Base-by-base conservation (phyloP, 2,113 vertebrate species). In the Collichthys lucidus region DNA sequence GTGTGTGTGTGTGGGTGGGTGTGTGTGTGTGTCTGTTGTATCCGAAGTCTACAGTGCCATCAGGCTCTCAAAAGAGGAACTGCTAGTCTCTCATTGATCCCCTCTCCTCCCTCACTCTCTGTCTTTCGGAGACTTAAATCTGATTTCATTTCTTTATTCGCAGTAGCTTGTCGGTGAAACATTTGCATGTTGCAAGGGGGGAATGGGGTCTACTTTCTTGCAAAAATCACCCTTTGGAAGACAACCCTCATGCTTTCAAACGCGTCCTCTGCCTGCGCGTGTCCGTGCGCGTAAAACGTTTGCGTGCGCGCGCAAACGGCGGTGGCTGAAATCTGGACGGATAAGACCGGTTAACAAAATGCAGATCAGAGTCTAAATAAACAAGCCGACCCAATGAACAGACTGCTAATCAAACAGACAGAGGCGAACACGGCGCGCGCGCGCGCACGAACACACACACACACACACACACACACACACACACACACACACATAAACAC, bases 1-100 rank as follows among this genome's bases (percentile, higher is more conserved):
- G 49, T 59, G 72, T 66, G 44, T 77, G 69, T 65, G 59, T 71
- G 49, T 60, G 73, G 62, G 62, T 64, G 49, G 55, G 72, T 66
- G 44, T 77, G 69, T 65, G 59, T 71, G 49, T 60, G 69, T 57
- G 79, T 68, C 62, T 52, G 79, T 64, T 69, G 49, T 79, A 92
- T 84, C 60, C 79, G 93, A 92, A 82, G 90, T 74, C 89, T 86
- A 94, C 92, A 96, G 94, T 90, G 94, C 95, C 94, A 91, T 81
- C 95, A 93, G 86, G 92, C 88, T 78, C 56, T 92, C 87, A 62
- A 24, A 78, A 57, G 31, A 80, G 91, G 91, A 93, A 94, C 83
- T 93, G 77, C 92, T 77, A 16, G 73, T 66, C 77, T 88, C 67
- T 55, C 46, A 35, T 15, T 5, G 47, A 56, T 46, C 12, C n/a